Conservation (phyloP, 2,888 invertebrate species). For the Stenichneumon culpator region DNA sequence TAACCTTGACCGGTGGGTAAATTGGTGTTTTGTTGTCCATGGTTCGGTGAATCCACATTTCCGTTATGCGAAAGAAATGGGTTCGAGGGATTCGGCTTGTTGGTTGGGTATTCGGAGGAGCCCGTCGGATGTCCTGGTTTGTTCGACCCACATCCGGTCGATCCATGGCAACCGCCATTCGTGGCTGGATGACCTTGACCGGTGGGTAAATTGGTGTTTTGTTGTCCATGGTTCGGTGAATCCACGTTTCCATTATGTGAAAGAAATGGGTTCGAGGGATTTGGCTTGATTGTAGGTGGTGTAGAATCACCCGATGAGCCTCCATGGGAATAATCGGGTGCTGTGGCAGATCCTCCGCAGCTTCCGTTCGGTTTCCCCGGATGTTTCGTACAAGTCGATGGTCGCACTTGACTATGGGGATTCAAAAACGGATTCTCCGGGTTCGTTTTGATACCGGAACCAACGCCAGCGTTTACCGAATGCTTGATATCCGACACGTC, state of each 20-base stretch:
- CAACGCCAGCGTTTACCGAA: background rate
- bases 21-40: background rate
- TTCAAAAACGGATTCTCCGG: constrained; percentile 58
- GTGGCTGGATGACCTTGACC: background rate
- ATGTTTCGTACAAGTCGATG: constrained; percentile 12
- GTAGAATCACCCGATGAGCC: background rate
- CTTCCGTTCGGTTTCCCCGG: constrained; percentile 15
- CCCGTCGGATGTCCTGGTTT: constrained; percentile 18
- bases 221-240: background rate
- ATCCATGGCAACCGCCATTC: constrained; percentile 9
- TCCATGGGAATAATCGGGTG: constrained; percentile 17
- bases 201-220: background rate
- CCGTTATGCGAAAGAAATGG: background rate
- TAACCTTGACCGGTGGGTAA: background rate
- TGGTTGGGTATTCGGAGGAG: background rate
- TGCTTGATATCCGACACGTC: constrained; percentile 25
- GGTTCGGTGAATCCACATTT: background rate
- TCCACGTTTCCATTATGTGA: background rate
- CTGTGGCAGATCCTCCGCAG: background rate
- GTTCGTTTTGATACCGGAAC: constrained; percentile 12
- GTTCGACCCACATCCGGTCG: background rate
- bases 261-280: constrained; percentile 16
- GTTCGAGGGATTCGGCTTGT: constrained; percentile 33
- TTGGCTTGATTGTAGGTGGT: constrained; percentile 17
- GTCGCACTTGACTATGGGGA: constrained; percentile 36